These are phyloP conservation scores for Cichlasoma orientale DNA, from an alignment of 2,797 vertebrate genomes.

Conservation along the genomic window DNA sequence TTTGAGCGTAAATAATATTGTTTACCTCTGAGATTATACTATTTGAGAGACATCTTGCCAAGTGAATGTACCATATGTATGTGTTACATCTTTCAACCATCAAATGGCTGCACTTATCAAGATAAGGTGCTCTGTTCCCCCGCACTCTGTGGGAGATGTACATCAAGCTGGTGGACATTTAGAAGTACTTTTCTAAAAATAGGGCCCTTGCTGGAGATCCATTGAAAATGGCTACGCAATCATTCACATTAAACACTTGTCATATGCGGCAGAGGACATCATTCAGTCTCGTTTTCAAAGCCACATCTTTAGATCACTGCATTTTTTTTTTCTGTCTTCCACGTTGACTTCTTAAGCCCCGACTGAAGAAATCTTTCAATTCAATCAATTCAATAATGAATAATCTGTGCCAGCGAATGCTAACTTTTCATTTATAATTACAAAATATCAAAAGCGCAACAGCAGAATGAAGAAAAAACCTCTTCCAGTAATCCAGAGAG, in stretches of 20 bases:
- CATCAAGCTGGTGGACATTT: constrained; percentile 62
- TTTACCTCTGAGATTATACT: not conserved
- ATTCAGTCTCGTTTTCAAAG: constrained; percentile 27
- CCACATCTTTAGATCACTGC: constrained; percentile 6
- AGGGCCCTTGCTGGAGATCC: constrained; percentile 42
- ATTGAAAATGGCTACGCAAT: constrained; percentile 48
- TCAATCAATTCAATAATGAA: not conserved
- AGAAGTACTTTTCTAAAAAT: constrained; percentile 68
- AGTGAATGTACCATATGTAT: not conserved
- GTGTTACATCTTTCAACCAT: constrained; percentile 42
- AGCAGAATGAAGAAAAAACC: constrained; percentile 1
- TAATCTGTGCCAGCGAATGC: not conserved
- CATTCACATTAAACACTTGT: constrained; percentile 66
- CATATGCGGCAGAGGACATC: constrained; percentile 41
- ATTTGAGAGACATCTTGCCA: not conserved
- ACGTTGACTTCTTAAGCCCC: not conserved
- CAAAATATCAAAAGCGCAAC: not conserved
- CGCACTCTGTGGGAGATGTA: constrained; percentile 46
- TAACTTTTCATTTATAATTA: constrained; percentile 27
- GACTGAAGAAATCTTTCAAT: constrained; percentile 4
- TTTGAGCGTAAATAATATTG: not conserved
- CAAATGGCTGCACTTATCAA: constrained; percentile 56
- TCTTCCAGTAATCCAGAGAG: not conserved
- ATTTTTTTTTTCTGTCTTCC: not conserved
- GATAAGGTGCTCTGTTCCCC: constrained; percentile 49